These are phyloP conservation scores for Peromyscus nudipes DNA, from an alignment of 2,797 vertebrate genomes.

Conservation along the genomic window DNA sequence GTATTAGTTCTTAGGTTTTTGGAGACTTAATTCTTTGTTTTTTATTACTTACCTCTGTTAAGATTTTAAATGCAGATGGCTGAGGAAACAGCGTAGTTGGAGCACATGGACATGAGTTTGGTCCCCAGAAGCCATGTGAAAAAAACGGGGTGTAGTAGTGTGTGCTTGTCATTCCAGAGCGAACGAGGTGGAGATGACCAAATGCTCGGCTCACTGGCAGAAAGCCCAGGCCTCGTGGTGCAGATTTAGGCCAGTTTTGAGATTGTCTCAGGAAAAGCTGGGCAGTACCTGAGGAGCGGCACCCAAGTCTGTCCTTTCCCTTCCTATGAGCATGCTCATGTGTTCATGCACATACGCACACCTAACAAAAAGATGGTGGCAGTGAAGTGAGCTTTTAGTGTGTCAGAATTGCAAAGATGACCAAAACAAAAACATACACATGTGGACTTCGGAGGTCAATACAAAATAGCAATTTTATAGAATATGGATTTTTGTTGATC, in stretches of 20 bases:
- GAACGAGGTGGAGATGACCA: not conserved
- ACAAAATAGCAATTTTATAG: slow-evolving; percentile 25
- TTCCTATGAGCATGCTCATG: not conserved
- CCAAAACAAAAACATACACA: not conserved
- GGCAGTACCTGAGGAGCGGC: not conserved
- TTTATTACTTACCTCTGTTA: not conserved
- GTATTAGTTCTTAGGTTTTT: not conserved
- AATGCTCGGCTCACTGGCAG: not conserved
- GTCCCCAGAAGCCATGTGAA: not conserved
- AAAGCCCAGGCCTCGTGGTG: not conserved
- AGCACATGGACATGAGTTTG: not conserved
- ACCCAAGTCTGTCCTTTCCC: not conserved
- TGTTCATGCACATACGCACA: not conserved
- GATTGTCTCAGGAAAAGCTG: not conserved
- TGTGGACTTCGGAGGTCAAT: not conserved
- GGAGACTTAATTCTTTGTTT: not conserved
- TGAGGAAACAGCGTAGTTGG: not conserved
- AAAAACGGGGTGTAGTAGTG: too few relatives aligned
- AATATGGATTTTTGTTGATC: slow-evolving; percentile 27
- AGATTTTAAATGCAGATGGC: not conserved
- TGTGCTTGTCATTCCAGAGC: too few relatives aligned
- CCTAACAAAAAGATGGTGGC: not conserved
- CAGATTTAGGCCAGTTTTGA: not conserved
- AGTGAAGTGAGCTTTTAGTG: not conserved
- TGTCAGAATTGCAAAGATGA: not conserved